phyloP scores from a whole-genome alignment of 2,797 vertebrate genomes.

The Antrozous pallidus region DNA sequence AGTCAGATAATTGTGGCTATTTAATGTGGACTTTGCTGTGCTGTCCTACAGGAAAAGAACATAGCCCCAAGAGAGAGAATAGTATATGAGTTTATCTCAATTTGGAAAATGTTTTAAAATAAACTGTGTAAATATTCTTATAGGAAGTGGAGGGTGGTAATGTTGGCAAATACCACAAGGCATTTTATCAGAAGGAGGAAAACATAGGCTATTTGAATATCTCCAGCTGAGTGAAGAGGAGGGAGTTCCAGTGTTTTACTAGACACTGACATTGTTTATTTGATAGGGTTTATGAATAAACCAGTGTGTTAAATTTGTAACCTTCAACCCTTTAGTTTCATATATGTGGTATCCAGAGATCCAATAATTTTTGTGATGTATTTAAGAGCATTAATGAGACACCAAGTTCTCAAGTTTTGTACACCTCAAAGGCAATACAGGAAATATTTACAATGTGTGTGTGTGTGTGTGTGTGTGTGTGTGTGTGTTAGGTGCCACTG shows the following conservation, averaged over 20 bases:
- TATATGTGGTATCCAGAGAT: not conserved
- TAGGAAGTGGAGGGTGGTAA: not conserved
- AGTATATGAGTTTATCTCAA: not conserved
- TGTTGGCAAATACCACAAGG: not conserved
- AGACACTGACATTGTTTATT: rapidly evolving
- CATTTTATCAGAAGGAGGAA: not conserved
- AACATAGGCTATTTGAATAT: not conserved
- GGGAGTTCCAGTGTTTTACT: not conserved
- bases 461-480: not conserved
- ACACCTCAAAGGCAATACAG: not conserved
- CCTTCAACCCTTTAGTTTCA: not conserved
- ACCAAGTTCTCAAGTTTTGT: not conserved
- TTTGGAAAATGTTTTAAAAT: not conserved
- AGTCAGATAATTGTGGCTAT: not conserved
- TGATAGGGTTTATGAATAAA: not conserved
- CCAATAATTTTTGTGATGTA: not conserved
- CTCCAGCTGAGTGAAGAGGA: not conserved
- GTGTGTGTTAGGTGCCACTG: not conserved
- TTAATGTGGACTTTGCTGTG: not conserved
- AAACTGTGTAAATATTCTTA: not conserved
- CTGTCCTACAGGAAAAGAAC: not conserved
- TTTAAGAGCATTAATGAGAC: not conserved
- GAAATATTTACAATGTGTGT: not conserved
- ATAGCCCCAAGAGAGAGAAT: not conserved
- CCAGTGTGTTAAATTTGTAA: not conserved